phyloP scores from a whole-genome alignment of 2,888 invertebrate species.

The Eristalis arbustorum region DNA sequence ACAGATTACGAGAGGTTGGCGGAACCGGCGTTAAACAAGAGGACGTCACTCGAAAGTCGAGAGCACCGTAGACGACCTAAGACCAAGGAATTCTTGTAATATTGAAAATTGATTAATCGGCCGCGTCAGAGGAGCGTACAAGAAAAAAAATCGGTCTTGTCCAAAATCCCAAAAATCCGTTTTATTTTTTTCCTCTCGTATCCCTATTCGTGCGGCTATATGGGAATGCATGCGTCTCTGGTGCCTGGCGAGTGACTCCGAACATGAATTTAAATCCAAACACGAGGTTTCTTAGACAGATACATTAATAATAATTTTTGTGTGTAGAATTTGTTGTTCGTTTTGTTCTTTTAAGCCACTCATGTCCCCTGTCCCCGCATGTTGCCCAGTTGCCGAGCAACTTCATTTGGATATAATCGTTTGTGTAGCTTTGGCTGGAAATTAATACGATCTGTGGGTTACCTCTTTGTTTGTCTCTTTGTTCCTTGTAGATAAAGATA shows the following conservation, averaged over 20 bases:
- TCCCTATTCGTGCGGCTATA: constrained; percentile 14
- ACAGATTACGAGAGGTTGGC: constrained; percentile 59
- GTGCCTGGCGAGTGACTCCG: constrained; percentile 73
- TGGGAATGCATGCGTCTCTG: constrained; percentile 66
- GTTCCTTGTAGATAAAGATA: constrained; percentile 59
- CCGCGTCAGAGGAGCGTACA: constrained; percentile 74
- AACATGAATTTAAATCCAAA: constrained; percentile 74
- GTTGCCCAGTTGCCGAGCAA: constrained; percentile 40
- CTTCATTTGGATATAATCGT: constrained; percentile 57
- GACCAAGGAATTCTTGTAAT: constrained; percentile 73
- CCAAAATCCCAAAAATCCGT: constrained; percentile 68
- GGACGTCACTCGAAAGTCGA: constrained; percentile 5
- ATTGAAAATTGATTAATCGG: constrained; percentile 79
- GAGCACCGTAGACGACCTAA: constrained; percentile 4
- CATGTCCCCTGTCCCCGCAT: not conserved
- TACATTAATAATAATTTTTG: constrained; percentile 75
- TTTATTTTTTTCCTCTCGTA: not conserved
- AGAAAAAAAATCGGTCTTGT: constrained; percentile 68
- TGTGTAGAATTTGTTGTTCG: constrained; percentile 70
- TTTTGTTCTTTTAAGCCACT: constrained; percentile 65
- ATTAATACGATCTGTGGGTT: constrained; percentile 68
- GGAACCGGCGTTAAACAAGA: constrained; percentile 31
- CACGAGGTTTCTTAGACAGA: constrained; percentile 76
- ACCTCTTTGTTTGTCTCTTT: constrained; percentile 63
- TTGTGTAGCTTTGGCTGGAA: constrained; percentile 62